Base-by-base conservation (phyloP, 2,888 invertebrate species). In the Lissocephala sabroskyi region DNA sequence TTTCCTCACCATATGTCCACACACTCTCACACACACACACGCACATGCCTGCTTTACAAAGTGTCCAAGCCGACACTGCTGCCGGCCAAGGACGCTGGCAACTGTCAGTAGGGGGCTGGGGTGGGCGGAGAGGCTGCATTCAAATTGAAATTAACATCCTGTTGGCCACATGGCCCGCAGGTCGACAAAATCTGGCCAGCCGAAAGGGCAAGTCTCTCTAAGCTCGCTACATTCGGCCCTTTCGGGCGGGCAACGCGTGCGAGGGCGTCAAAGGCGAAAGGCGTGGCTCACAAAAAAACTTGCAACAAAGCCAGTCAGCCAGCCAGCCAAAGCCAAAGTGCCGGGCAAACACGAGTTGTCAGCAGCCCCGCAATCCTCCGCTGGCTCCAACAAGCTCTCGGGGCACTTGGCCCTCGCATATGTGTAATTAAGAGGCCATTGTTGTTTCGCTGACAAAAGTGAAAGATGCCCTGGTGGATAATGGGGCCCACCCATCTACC, bases 371-470 rank as follows among this genome's bases (percentile, higher is more conserved):
- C 61, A 40, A 32, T 42, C 43, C 23, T 46, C 53, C 28, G 43
- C n/a, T 47, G 11, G 53, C 49, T 41, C 13, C 32, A 5, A 29
- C 26, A 44, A 4, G 19, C 16, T 23, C 10, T 41, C 23, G 32
- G 7, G 28, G 59, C 56, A 59, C 59, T 16, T 32, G 14, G n/a
- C 16, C 37, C 56, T 58, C 56, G 67, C 62, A 43, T 37, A 23
- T 28, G 30, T 70, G 80, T 81, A 80, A 80, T 80, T 81, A 80
- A 80, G 80, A 79, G 81, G 67, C 76, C 78, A 80, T 81, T 81
- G 80, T 81, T 80, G 79, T 74, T 79, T 66, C 80, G 80, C 80
- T 81, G 80, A 81, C 80, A 81, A 81, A 81, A 81, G 80, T 80
- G 76, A 81, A 81, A 81, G 79, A 81, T 78, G 62, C 59, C 66